Percentiles rank a stretch among this genome's conserved stretches.
Conservation (phyloP, 1,140 invertebrate species). For the Homalodisca vitripennis region DNA sequence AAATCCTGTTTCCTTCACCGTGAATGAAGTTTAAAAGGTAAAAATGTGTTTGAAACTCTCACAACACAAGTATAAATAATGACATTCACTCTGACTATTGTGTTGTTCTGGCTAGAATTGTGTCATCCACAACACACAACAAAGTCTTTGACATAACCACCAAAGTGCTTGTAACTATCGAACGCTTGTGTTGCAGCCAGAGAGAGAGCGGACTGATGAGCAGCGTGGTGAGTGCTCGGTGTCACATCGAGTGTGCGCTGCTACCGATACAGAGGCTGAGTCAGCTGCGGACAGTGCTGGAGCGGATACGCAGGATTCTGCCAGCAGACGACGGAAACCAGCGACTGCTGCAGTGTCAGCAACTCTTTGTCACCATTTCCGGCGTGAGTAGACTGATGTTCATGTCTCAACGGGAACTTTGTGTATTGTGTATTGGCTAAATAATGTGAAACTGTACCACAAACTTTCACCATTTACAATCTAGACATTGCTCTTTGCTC, state of each 20-base stretch:
- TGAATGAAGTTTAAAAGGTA: too few species aligned
- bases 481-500: too few species aligned
- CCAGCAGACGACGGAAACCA: background rate
- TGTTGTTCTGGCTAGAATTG: background rate
- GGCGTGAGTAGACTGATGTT: constrained; percentile 30
- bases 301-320: background rate
- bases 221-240: background rate
- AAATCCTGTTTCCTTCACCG: too few species aligned
- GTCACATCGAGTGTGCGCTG: constrained; percentile 15
- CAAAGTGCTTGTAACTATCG: too few species aligned
- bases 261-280: constrained; percentile 10
- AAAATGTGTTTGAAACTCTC: too few species aligned
- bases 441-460: too few species aligned
- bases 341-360: constrained; percentile 18
- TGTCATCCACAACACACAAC: too few species aligned
- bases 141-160: background rate
- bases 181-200: constrained; percentile 13
- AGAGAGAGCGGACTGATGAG: background rate
- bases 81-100: background rate
- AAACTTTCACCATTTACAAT: too few species aligned
- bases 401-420: too few species aligned
- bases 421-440: too few species aligned
- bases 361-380: constrained; percentile 5
- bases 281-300: background rate
- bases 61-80: background rate